Conservation (phyloP, 2,888 invertebrate species). For the Hemaris fuciformis region DNA sequence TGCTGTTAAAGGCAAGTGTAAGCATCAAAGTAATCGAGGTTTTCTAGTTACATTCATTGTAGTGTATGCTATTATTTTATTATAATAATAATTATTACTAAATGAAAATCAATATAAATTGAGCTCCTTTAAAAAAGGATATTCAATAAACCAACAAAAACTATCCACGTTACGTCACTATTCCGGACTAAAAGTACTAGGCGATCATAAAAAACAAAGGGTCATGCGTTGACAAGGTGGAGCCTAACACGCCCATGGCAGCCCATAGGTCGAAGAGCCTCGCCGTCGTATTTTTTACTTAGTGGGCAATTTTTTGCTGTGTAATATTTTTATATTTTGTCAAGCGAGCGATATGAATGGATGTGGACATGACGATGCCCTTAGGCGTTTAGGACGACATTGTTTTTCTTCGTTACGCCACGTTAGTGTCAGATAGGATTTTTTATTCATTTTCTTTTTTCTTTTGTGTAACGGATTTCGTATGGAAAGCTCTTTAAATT, state of each 20-base stretch:
- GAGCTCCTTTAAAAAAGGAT: too few species aligned
- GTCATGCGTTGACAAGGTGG: conserved; percentile 33
- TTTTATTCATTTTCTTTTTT: background rate
- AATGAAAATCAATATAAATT: too few species aligned
- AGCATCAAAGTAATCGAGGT: too few species aligned
- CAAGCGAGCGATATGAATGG: background rate
- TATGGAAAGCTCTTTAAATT: too few species aligned
- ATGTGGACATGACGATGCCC: background rate
- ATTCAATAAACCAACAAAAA: background rate
- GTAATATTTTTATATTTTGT: conserved; percentile 9
- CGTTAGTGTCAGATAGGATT: background rate
- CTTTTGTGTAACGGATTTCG: background rate
- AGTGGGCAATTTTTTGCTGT: background rate
- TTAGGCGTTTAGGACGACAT: background rate
- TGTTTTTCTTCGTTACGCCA: background rate
- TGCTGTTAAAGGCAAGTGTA: too few species aligned
- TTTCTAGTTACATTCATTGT: too few species aligned
- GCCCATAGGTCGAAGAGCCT: background rate
- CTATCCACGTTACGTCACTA: conserved; percentile 45
- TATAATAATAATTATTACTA: too few species aligned
- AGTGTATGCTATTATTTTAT: too few species aligned
- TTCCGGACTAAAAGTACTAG: conserved; percentile 43
- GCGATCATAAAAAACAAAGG: conserved; percentile 40
- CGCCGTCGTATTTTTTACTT: conserved; percentile 2
- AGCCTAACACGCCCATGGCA: conserved; percentile 22